These are phyloP conservation scores for Emys orbicularis DNA, from an alignment of 2,797 vertebrate species.

Conservation along the genomic window DNA sequence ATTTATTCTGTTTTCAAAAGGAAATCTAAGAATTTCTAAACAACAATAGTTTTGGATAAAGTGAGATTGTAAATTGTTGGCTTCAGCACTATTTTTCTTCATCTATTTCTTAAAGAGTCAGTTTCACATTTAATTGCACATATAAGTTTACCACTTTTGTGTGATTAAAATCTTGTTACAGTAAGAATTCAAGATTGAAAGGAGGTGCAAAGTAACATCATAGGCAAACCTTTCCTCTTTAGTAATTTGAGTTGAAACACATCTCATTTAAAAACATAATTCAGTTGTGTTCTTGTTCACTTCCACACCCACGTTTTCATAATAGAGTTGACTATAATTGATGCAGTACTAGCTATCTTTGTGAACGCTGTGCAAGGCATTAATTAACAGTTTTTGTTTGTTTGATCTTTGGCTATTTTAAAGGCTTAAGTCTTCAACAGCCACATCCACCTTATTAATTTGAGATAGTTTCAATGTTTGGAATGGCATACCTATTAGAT, in stretches of 20 bases:
- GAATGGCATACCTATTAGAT: neutral
- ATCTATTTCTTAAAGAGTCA: neutral
- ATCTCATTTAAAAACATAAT: too few species aligned
- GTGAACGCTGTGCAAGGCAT: neutral
- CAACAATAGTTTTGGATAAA: neutral
- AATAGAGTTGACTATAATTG: neutral
- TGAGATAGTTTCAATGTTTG: neutral
- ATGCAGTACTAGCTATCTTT: neutral
- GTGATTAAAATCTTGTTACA: neutral
- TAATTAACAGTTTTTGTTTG: neutral
- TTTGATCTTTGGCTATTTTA: neutral
- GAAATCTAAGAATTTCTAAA: neutral
- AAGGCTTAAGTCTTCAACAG: neutral
- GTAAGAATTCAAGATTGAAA: neutral
- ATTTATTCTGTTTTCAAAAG: neutral
- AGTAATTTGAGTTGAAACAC: neutral
- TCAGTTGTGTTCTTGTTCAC: too few species aligned
- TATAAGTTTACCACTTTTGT: neutral
- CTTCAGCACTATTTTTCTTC: neutral
- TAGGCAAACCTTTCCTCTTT: neutral
- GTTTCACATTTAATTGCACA: neutral
- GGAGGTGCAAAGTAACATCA: neutral
- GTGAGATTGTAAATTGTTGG: neutral
- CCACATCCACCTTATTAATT: too few species aligned
- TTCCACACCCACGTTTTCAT: too few species aligned